Base-by-base conservation (phyloP, 2,797 vertebrate species). In the Phylloscopus collybita region DNA sequence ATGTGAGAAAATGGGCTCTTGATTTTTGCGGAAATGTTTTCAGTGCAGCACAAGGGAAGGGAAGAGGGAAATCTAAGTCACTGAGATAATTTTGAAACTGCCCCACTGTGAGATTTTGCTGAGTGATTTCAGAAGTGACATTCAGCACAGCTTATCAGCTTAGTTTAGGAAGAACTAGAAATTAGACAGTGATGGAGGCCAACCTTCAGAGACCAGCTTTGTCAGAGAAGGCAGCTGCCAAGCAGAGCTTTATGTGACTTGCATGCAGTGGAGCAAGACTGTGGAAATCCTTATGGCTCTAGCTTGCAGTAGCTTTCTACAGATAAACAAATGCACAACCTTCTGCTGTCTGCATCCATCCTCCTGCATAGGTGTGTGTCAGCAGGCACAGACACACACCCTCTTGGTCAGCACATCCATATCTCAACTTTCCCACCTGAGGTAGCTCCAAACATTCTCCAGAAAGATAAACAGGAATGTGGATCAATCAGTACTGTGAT, bases 181-280 rank as follows among this genome's bases (percentile, higher is more conserved):
- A 85, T 93, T 70, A 88, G 40, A 32, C 36, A 74, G 45, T 18
- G 78, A 61, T 57, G 78, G 78, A 95, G 30, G 80, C 78, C 78
- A 94, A 22, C 38, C 86, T 92, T 90, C 70, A 76, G 94, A 94
- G 95, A 96, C 87, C 29, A 71, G 87, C 32, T 96, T 90, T 96
- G 86, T 86, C 57, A 74, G 81, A 69, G 81, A 51, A 78, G 69
- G 72, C 70, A 85, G 86, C 79, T 97, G 96, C 93, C 91, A 95
- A 92, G 56, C 45, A 67, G 65, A 96, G 86, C 70, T 97, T 89
- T 96, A 60, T 20, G 16, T 5, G 13, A 65, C 81, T 93, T 86
- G 51, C 8, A 71, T 0, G 14, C 91, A 51, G 32, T 72, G 65
- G 87, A 94, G 96, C 83, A 65, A 82, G 90, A 92, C 90, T 8